Evolutionary conservation across 2,888 invertebrate genomes (phyloP), one percentile per base, ranked within the genome.

Genomic region (Drosophila ustulata): DNA sequence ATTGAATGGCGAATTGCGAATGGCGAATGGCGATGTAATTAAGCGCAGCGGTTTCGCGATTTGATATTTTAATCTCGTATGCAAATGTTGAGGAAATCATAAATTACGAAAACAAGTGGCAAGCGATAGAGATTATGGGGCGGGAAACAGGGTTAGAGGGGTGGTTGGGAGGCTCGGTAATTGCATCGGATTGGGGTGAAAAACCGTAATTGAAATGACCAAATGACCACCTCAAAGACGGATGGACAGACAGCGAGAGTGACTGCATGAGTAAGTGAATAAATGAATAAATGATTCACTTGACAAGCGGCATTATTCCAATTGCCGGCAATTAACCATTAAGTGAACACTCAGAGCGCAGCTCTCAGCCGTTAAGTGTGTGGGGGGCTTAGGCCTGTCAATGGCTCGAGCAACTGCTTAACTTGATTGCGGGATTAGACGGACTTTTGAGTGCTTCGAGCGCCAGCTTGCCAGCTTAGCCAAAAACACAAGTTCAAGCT

Each of bases 61-160:
- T 82, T 77, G 83, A 88, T 79, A 71, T 73, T 80, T 82, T 88
- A 84, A 84, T 88, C 88, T 82, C 71, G 51, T 57, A 85, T 86
- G 80, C 79, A 79, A 83, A 84, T 84, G 67, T 52, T 52, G 74
- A 82, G 83, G 83, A 83, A 83, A 82, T 83, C 82, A 88, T 85
- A 82, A 79, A 83, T 88, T 73, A 76, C 67, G 63, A 63, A 68
- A 59, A 78, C 64, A 69, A 69, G 28, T 26, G n/a, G 30, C 25
- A 9, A 62, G 62, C 18, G 30, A 28, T 8, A 23, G 11, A 5
- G 23, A 32, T 13, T 23, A 13, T 37, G 28, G 46, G 11, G 26
- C 18, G 25, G 45, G 11, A 32, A 9, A 9, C 18, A 18, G 18
- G 18, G 18, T 18, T 18, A 18, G 23, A 13, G 18, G 2, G 1